A percentile compares a stretch with the other conserved stretches of the same genome.
phyloP scores from a whole-genome alignment of 2,888 invertebrate species.

The Lomographa bimaculata region DNA sequence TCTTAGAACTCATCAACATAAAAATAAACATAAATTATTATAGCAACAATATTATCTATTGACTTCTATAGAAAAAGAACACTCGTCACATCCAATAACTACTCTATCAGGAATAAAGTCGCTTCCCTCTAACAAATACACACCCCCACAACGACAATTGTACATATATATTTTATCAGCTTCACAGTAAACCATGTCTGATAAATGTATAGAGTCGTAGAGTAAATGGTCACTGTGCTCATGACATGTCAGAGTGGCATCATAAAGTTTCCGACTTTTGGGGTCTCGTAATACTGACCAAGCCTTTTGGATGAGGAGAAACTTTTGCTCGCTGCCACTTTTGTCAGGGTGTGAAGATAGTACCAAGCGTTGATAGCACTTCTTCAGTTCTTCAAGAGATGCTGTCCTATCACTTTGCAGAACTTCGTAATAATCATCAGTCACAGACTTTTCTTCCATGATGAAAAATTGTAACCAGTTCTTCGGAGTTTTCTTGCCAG shows the following conservation, averaged over 20 bases:
- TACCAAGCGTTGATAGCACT: constrained; percentile 83
- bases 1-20: too few species aligned
- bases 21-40: too few species aligned
- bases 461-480: constrained; percentile 4
- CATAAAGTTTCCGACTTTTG: constrained; percentile 85
- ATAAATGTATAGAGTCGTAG: constrained; percentile 80
- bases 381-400: constrained; percentile 83
- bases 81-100: constrained; percentile 87
- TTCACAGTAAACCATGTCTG: constrained; percentile 70
- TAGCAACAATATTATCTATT: constrained; percentile 52
- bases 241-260: constrained; percentile 83
- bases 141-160: constrained; percentile 88
- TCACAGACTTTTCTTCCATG: constrained; percentile 37
- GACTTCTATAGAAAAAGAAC: constrained; percentile 87
- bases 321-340: constrained; percentile 47
- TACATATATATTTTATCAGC: constrained; percentile 70
- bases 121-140: constrained; percentile 69
- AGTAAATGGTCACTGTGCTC: constrained; percentile 84
- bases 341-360: constrained; percentile 86
- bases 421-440: constrained; percentile 82
- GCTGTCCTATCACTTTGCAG: constrained; percentile 81
- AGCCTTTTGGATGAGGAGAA: constrained; percentile 85
- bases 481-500: too few species aligned
- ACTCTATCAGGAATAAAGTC: constrained; percentile 44
- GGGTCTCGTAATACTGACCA: constrained; percentile 87